Conservation (phyloP, 2,797 vertebrate genomes). For the Micrastur ruficollis region DNA sequence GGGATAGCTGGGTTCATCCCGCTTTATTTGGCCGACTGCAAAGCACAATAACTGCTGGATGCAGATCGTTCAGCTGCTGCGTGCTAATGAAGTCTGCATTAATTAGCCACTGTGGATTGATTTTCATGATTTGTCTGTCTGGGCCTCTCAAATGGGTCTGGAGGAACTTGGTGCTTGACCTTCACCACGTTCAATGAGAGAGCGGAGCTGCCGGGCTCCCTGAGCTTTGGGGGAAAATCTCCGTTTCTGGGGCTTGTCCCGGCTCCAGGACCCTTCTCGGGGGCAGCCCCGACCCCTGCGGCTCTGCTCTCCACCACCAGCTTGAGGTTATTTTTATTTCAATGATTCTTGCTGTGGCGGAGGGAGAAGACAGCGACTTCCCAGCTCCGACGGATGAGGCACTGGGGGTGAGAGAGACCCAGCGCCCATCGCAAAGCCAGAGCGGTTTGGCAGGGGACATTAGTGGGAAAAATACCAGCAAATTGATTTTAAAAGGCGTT, state of each 20-base stretch:
- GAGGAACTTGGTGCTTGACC: conserved; percentile 19
- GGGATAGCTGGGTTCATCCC: neutral
- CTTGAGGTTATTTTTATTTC: neutral
- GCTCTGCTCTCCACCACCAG: accelerated
- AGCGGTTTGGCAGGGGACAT: neutral
- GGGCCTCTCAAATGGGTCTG: neutral
- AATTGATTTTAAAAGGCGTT: neutral
- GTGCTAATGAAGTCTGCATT: conserved; percentile 45
- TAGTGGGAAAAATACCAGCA: neutral
- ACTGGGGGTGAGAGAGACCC: neutral
- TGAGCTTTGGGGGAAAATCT: neutral
- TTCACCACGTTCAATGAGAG: neutral
- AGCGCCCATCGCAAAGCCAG: too few species aligned
- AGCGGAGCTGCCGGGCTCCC: accelerated
- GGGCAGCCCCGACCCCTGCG: accelerated
- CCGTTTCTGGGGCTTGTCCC: accelerated
- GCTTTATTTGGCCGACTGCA: neutral
- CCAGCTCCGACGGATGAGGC: neutral
- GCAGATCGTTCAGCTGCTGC: neutral
- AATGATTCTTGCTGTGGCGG: neutral
- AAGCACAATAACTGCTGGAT: neutral
- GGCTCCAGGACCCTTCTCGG: accelerated
- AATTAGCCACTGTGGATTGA: conserved; percentile 45
- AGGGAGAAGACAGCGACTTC: neutral
- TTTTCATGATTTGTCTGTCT: conserved; percentile 42